Evolutionary conservation across 2,113 vertebrate species (phyloP).

Genomic region (Tursiops truncatus): DNA sequence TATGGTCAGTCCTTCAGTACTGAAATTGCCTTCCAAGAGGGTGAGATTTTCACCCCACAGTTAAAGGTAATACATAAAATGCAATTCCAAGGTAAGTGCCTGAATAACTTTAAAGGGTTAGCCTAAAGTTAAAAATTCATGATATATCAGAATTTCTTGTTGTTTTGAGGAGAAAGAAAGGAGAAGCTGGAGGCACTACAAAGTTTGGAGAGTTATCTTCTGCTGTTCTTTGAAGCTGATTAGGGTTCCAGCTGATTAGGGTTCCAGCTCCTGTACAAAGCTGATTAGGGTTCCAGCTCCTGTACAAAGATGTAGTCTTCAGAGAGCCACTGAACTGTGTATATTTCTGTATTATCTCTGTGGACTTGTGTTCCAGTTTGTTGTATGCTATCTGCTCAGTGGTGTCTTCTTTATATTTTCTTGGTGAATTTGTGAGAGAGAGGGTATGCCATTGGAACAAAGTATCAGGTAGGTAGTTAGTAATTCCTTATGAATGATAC

Average conservation of each 20-base stretch:
- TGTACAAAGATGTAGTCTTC: not conserved
- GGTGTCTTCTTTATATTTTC: not conserved
- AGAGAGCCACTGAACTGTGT: not conserved
- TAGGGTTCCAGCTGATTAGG: no score
- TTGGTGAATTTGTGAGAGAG: not conserved
- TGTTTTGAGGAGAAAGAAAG: not conserved
- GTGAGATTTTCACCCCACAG: not conserved
- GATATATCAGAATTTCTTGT: not conserved
- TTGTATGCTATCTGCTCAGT: not conserved
- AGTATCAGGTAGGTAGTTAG: not conserved
- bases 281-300: not conserved
- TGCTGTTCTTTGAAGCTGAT: not conserved
- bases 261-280: not conserved
- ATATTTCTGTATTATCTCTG: not conserved
- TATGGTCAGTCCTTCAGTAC: not conserved
- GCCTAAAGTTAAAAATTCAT: conserved; percentile 17
- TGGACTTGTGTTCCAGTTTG: not conserved
- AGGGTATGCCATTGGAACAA: not conserved
- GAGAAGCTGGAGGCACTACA: not conserved
- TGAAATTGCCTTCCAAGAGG: not conserved
- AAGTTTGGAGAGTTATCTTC: not conserved
- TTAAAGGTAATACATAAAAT: conserved; percentile 38
- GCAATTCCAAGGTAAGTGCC: not conserved
- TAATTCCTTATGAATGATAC: not conserved
- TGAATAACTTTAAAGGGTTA: conserved; percentile 4